Base-by-base conservation (phyloP, 1,140 invertebrate genomes). In the Macrobrachium nipponense region DNA sequence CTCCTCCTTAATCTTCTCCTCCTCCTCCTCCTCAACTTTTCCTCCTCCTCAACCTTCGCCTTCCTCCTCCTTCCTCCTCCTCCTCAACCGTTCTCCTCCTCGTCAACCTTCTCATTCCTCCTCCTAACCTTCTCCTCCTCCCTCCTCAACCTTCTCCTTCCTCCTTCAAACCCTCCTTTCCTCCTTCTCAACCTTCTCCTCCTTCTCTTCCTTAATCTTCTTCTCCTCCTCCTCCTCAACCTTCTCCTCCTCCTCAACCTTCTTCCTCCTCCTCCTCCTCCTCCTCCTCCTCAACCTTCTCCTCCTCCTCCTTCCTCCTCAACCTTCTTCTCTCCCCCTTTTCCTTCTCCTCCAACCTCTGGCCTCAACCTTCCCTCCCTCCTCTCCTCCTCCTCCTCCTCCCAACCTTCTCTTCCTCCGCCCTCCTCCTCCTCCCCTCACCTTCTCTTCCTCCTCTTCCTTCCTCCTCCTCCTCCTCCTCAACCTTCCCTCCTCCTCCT, bases 391-490 rank as follows among this genome's bases (percentile, higher is more conserved):
- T n/a, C 11, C 66, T 1, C 68, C 20, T 10, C 43, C 68, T 72
- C n/a, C n/a, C 72, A n/a, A 18, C 27, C 8, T 43, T 27, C 27
- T 51, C 58, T 5, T 36, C 20, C 70, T 17, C n/a, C 27, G 3
- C 7, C 70, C 43, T 36, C 18, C 7, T 15, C 27, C 43, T 36
- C 20, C 70, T 8, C 43, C n/a, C 7, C 70, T 27, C 18, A 10
- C 20, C 27, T 10, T 20, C 70, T 43, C 8, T 36, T 36, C 43
- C 7, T 36, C 70, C 27, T 7, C 27, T 36, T 20, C 36, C 36
- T 20, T 73, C 70, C 36, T 36, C 43, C 70, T 36, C 70, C 43
- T 43, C 36, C 70, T 73, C 70, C 36, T 36, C 70, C 70, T 72
- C 18, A n/a, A n/a, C n/a, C n/a, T n/a, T n/a, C 70, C 18, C 23